Conservation (phyloP, 2,113 vertebrate species). For the Danionella cerebrum region DNA sequence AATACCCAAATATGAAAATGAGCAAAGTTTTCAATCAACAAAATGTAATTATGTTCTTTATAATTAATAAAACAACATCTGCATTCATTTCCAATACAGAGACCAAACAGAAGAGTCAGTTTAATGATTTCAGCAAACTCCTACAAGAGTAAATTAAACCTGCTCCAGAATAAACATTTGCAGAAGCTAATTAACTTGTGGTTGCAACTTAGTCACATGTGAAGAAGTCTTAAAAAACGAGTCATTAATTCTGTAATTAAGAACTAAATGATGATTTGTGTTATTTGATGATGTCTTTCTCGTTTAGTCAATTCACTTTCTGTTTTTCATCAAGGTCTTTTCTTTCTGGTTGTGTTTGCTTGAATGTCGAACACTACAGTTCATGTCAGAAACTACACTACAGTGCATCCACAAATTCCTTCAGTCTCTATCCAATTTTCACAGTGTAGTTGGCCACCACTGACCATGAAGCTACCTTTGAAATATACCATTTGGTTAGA, state of each 20-base stretch:
- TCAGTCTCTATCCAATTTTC: neutral
- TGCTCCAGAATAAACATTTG: neutral
- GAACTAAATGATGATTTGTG: slow-evolving; percentile 3
- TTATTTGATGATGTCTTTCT: neutral
- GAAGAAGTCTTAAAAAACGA: neutral
- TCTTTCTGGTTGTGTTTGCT: too few species aligned
- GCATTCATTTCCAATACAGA: neutral
- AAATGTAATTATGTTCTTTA: too few species aligned
- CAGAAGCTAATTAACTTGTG: slow-evolving; percentile 6
- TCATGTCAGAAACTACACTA: too few species aligned
- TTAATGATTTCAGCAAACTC: neutral
- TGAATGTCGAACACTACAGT: too few species aligned
- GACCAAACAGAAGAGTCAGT: neutral
- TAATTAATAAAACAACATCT: neutral
- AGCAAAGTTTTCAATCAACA: too few species aligned
- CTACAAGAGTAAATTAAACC: neutral
- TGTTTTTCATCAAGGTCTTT: too few species aligned
- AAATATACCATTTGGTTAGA: neutral
- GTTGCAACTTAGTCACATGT: neutral
- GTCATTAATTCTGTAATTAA: neutral
- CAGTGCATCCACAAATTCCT: neutral
- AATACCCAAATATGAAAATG: too few species aligned
- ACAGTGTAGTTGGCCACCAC: neutral
- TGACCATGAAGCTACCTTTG: neutral
- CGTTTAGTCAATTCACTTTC: neutral